Evolutionary conservation across 2,888 invertebrate species (phyloP).

Genomic region (Augiades crinisus): DNA sequence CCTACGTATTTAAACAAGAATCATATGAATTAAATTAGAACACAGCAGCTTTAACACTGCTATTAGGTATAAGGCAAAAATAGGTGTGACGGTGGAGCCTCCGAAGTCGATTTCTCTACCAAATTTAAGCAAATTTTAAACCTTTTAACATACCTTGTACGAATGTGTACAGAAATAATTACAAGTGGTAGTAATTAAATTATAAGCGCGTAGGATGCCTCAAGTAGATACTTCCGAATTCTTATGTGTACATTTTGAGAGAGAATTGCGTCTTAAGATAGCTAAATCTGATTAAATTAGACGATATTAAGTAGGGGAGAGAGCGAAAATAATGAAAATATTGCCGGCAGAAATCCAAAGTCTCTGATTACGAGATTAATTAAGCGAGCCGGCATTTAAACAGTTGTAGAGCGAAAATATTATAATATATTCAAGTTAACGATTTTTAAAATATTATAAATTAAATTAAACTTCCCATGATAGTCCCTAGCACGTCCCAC

Average conservation of each 20-base stretch:
- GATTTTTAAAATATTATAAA: too few species aligned
- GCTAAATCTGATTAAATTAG: conserved; percentile 74
- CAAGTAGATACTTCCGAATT: conserved; percentile 57
- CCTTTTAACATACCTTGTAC: too few species aligned
- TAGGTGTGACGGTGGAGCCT: too few species aligned
- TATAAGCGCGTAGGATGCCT: conserved; percentile 2
- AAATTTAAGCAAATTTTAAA: too few species aligned
- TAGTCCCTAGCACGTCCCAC: too few species aligned
- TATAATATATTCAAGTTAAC: too few species aligned
- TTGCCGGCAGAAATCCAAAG: conserved; percentile 50
- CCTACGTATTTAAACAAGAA: too few species aligned
- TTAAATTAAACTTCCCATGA: too few species aligned
- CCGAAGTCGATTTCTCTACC: too few species aligned
- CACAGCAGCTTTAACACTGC: too few species aligned
- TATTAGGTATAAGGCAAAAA: too few species aligned
- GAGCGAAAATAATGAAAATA: conserved; percentile 74
- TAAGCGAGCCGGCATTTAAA: conserved; percentile 20
- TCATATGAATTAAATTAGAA: too few species aligned
- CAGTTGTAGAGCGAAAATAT: background rate
- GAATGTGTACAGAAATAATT: background rate
- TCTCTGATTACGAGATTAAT: conserved; percentile 47
- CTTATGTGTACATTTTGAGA: conserved; percentile 57
- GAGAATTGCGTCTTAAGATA: conserved; percentile 54
- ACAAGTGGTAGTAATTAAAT: conserved; percentile 1
- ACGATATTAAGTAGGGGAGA: conserved; percentile 68